Evolutionary conservation across 2,888 invertebrate species (phyloP).

Genomic region (Xanthostigma xanthostigma): DNA sequence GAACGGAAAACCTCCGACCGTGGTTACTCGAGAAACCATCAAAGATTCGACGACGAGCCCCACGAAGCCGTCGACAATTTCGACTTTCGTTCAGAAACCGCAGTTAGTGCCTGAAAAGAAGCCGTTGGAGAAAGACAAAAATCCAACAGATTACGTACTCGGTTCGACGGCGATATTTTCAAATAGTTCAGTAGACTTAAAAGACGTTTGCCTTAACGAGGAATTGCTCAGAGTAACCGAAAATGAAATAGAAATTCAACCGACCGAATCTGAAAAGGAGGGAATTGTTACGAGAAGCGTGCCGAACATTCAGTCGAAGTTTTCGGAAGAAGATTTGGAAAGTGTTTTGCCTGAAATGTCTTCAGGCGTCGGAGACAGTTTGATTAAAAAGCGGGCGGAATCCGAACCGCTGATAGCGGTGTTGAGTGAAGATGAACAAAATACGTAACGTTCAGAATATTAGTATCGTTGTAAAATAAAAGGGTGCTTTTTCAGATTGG

Average conservation of each 20-base stretch:
- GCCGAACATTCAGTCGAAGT: slow-evolving; percentile 39
- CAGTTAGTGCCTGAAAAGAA: slow-evolving; percentile 9
- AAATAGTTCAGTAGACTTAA: slow-evolving; percentile 72
- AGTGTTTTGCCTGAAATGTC: slow-evolving; percentile 11
- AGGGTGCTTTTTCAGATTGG: too few relatives aligned
- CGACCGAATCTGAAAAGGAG: slow-evolving; percentile 15
- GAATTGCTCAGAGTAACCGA: slow-evolving; percentile 40
- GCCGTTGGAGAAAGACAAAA: slow-evolving; percentile 11
- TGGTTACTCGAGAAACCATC: slow-evolving; percentile 14
- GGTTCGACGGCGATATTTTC: slow-evolving; percentile 67
- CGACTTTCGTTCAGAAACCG: slow-evolving; percentile 11
- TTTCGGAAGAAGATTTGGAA: slow-evolving; percentile 23
- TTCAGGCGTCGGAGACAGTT: slow-evolving; percentile 22
- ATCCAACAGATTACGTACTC: slow-evolving; percentile 40
- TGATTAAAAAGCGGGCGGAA: slow-evolving; percentile 41
- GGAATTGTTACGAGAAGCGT: slow-evolving; percentile 36
- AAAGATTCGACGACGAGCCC: slow-evolving; percentile 29
- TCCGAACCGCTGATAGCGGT: slow-evolving; percentile 46
- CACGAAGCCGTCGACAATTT: slow-evolving; percentile 15
- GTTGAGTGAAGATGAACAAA: slow-evolving; percentile 27
- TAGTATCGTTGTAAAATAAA: too few relatives aligned
- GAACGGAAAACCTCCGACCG: slow-evolving; percentile 11
- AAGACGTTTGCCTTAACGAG: slow-evolving; percentile 70
- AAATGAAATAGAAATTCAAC: slow-evolving; percentile 22
- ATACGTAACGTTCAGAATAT: background rate